These are phyloP conservation scores for Ceratina calcarata DNA, from an alignment of 1,140 invertebrate genomes.

Conservation along the genomic window DNA sequence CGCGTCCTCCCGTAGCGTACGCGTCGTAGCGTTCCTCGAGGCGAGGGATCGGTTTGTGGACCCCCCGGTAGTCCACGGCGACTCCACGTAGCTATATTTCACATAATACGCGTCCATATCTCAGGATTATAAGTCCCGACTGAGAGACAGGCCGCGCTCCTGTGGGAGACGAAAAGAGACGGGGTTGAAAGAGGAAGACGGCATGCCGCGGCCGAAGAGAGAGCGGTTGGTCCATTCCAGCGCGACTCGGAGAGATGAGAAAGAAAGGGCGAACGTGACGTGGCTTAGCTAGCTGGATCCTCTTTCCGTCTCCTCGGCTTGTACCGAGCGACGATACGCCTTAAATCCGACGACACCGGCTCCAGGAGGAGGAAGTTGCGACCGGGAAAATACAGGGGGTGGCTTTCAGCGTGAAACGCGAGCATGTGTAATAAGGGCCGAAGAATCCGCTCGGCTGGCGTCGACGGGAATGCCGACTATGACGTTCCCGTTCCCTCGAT, in stretches of 20 bases:
- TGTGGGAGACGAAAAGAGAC: conserved; percentile 16
- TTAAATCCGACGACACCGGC: conserved; percentile 60
- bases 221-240: conserved; percentile 53
- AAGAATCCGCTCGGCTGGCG: conserved; percentile 59
- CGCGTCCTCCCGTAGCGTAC: conserved; percentile 32
- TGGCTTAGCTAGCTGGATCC: conserved; percentile 47
- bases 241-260: conserved; percentile 23
- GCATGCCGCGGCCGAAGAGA: not conserved
- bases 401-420: conserved; percentile 50
- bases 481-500: conserved; percentile 10
- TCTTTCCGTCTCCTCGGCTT: conserved; percentile 28
- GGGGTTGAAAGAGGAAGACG: not conserved
- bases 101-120: conserved; percentile 78
- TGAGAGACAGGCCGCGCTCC: conserved; percentile 42
- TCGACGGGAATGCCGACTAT: conserved; percentile 58
- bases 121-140: conserved; percentile 77
- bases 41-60: conserved; percentile 34
- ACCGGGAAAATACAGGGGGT: conserved; percentile 35
- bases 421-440: conserved; percentile 66
- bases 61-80: conserved; percentile 60
- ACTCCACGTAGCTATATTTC: conserved; percentile 68
- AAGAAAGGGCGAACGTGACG: conserved; percentile 57
- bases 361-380: too few relatives aligned
- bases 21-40: too few relatives aligned
- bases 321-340: conserved; percentile 58